Conservation (phyloP, 2,113 vertebrate genomes). For the Excalfactoria chinensis region DNA sequence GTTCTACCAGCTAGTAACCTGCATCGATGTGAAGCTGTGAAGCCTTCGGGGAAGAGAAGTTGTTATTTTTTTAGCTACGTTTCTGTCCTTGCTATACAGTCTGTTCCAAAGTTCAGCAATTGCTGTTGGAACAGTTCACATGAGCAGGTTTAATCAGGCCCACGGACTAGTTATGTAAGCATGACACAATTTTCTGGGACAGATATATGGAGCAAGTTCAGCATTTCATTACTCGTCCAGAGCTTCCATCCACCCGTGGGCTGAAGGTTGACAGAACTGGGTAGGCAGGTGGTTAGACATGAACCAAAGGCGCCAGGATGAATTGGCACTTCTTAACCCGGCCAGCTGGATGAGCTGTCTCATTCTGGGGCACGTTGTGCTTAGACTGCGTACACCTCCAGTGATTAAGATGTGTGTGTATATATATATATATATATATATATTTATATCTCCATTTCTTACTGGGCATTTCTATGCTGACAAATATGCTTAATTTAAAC, state of each 20-base stretch:
- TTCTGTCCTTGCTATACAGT: not conserved
- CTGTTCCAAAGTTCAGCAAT: constrained; percentile 26
- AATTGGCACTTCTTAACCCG: not conserved
- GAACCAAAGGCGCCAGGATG: not conserved
- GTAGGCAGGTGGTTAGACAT: not conserved
- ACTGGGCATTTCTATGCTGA: not conserved
- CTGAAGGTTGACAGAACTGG: not conserved
- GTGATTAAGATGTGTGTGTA: not conserved
- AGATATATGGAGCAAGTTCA: constrained; percentile 33
- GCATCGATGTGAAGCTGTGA: not conserved
- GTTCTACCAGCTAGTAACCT: constrained; percentile 10
- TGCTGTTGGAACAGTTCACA: not conserved
- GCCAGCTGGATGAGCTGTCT: not conserved
- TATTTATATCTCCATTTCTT: not conserved
- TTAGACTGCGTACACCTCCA: not conserved
- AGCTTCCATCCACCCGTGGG: not conserved
- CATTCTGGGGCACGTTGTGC: not conserved
- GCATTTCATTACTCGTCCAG: not conserved
- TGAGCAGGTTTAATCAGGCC: constrained; percentile 34
- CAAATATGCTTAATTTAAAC: not conserved
- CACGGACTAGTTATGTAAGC: constrained; percentile 43
- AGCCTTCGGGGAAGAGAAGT: not conserved
- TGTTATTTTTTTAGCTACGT: not conserved
- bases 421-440: no score
- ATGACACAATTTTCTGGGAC: constrained; percentile 16